Evolutionary conservation across 1,140 invertebrate genomes (phyloP), one percentile per base, ranked within the genome.

Genomic region (Coenobita brevimanus): DNA sequence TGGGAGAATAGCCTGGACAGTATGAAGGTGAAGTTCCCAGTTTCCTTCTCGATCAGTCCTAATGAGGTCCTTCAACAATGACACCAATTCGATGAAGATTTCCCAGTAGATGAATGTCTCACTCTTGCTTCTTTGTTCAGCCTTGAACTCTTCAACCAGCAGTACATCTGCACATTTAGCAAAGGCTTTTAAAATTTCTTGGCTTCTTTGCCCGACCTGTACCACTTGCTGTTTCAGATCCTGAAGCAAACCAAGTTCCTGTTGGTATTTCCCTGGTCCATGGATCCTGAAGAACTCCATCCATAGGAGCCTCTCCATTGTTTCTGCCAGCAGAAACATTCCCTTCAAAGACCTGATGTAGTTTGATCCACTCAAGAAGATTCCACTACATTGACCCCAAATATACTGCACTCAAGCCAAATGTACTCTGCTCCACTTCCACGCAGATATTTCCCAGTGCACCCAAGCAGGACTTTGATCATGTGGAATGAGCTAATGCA

Each of bases 281-380:
- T 67, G 4, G 62, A 10, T 6, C 8, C 8, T 67, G 62, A 67
- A 67, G 30, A 67, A 67, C 6, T 6, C 62, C n/a, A 8, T n/a
- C 62, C 62, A 33, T n/a, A 24, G 6, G 6, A 67, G 62, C 30
- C 62, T 67, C n/a, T 6, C 46, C 6, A 50, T 6, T 50, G 46
- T 17, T 50, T 50, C 17, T 50, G 17, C n/a, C n/a, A n/a, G 62
- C 21, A n/a, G n/a, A 4, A 10, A n/a, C 30, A 67, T 24, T 67
- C 62, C 62, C n/a, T 67, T 67, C 62, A 67, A 33, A 67, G 62
- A 24, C n/a, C 62, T 67, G 6, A 67, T n/a, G n/a, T 67, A 67
- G 30, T 67, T 67, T 24, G 6, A 10, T 10, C 62, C 62, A 67
- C n/a, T 33, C n/a, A 67, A 67, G 62, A 67, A 6, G n/a, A 67